These are phyloP conservation scores for Poeciliopsis paucimaculata DNA, from an alignment of 2,797 vertebrate species.

Conservation along the genomic window DNA sequence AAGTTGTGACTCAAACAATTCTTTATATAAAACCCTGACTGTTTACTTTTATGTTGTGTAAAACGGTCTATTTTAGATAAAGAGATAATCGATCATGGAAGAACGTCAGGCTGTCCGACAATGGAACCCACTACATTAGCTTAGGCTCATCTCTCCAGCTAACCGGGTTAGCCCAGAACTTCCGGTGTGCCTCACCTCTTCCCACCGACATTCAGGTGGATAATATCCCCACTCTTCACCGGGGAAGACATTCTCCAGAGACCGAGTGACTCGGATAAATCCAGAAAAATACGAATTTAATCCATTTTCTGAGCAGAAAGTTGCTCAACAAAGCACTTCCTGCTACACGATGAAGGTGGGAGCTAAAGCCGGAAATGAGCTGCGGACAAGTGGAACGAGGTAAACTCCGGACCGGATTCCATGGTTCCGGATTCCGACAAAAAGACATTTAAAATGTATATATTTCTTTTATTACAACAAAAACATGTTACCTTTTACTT, in stretches of 20 bases:
- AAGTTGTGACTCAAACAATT: too few relatives aligned
- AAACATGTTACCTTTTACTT: background rate
- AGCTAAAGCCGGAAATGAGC: slow-evolving; percentile 7
- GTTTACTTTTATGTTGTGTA: too few relatives aligned
- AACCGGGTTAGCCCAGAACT: background rate
- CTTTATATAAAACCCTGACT: background rate
- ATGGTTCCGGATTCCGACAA: slow-evolving; percentile 1
- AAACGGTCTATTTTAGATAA: background rate
- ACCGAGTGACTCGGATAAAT: fast-evolving
- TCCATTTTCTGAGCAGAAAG: slow-evolving; percentile 39
- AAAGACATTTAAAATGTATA: background rate
- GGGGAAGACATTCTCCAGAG: slow-evolving; percentile 42
- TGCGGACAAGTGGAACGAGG: fast-evolving
- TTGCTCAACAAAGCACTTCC: slow-evolving; percentile 8
- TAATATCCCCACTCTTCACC: slow-evolving; percentile 81
- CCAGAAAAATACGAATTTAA: background rate
- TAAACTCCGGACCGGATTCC: background rate
- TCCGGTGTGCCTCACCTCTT: slow-evolving; percentile 74
- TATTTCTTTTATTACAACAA: too few relatives aligned
- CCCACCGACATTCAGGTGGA: slow-evolving; percentile 87
- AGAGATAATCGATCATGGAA: fast-evolving
- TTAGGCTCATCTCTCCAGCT: background rate
- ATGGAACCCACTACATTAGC: background rate
- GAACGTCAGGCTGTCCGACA: slow-evolving; percentile 10
- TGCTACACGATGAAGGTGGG: background rate